Evolutionary conservation across 2,888 invertebrate genomes (phyloP).

Genomic region (Notodonta dromedarius): DNA sequence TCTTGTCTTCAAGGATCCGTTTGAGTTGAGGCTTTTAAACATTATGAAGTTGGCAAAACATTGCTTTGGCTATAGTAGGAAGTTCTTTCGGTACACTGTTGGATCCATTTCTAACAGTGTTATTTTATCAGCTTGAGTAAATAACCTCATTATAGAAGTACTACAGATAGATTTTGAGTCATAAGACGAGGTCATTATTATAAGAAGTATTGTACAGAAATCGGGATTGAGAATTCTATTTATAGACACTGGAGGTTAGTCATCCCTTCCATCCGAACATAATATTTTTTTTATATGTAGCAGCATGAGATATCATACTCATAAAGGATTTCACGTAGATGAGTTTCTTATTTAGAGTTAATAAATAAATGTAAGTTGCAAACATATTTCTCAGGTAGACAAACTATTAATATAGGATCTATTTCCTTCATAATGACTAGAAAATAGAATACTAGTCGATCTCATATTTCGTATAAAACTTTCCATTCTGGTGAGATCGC

Average conservation of each 20-base stretch:
- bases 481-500: constrained; percentile 62
- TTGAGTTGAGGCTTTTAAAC: no score
- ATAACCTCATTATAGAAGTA: background rate
- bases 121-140: constrained; percentile 10
- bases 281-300: background rate
- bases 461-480: constrained; percentile 50
- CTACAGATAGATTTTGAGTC: constrained; percentile 8
- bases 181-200: constrained; percentile 6
- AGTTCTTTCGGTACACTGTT: no score
- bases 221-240: constrained; percentile 7
- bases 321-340: background rate
- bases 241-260: constrained; percentile 2
- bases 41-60: no score
- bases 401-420: background rate
- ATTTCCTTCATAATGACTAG: constrained; percentile 19
- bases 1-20: no score
- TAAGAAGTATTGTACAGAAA: constrained; percentile 9
- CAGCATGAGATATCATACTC: no score
- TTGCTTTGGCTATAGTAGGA: no score
- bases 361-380: background rate
- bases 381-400: no score
- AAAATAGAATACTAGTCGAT: constrained; percentile 34
- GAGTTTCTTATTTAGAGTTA: background rate
- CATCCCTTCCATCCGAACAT: background rate
- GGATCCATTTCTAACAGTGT: background rate